phyloP scores from a whole-genome alignment of 2,113 vertebrate genomes.

The Geothlypis trichas region DNA sequence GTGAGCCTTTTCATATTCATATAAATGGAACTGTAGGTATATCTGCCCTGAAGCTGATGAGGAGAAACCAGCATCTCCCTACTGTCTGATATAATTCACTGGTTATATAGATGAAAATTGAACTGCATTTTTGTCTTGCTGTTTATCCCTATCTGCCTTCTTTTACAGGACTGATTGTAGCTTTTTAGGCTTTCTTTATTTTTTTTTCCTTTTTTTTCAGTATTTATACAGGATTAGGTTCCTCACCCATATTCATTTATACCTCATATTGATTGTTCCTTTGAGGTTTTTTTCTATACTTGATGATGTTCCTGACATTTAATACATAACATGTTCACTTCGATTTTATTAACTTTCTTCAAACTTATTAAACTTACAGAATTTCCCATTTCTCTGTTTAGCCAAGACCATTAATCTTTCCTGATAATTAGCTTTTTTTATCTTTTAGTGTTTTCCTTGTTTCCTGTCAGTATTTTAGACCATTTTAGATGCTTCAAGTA shows the following conservation, averaged over 20 bases:
- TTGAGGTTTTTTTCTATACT: background rate
- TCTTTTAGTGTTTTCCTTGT: background rate
- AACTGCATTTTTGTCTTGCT: background rate
- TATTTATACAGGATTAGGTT: background rate
- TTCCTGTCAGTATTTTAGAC: background rate
- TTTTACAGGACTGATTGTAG: background rate
- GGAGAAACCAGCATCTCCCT: background rate
- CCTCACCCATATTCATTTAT: background rate
- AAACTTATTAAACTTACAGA: background rate
- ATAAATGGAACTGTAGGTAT: background rate
- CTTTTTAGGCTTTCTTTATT: background rate
- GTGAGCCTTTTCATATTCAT: background rate
- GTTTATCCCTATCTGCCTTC: background rate
- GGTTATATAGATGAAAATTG: background rate
- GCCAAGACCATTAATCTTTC: background rate
- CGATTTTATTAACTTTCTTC: background rate
- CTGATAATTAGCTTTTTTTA: background rate
- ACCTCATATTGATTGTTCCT: background rate
- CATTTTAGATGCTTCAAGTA: background rate
- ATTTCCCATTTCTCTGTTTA: background rate
- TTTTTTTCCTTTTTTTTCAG: accelerated
- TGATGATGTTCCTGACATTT: background rate
- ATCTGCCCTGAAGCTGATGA: background rate
- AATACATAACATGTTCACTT: background rate
- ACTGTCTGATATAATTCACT: background rate